Conservation (phyloP, 2,888 invertebrate species). For the Epinotia nisella region DNA sequence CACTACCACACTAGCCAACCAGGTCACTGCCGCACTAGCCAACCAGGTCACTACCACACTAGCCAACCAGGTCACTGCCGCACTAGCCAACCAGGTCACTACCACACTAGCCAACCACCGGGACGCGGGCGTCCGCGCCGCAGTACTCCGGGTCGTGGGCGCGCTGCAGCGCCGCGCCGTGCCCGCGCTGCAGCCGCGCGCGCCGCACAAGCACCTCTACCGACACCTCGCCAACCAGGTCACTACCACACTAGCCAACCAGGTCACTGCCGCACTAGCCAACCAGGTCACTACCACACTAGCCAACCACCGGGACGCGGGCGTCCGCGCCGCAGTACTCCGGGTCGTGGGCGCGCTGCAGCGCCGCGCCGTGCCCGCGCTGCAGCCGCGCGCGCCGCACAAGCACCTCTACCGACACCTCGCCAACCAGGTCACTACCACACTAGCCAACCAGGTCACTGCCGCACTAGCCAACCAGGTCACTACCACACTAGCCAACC, state of each 20-base stretch:
- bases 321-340: constrained; percentile 88
- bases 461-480: too few relatives aligned
- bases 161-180: constrained; percentile 64
- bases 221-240: constrained; percentile 90
- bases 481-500: constrained; percentile 91
- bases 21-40: too few relatives aligned
- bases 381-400: constrained; percentile 64
- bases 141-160: constrained; percentile 85
- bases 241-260: too few relatives aligned
- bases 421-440: constrained; percentile 86
- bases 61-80: too few relatives aligned
- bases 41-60: too few relatives aligned
- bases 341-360: constrained; percentile 77
- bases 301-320: constrained; percentile 87
- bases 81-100: constrained; percentile 87
- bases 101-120: constrained; percentile 90
- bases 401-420: constrained; percentile 88
- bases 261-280: too few relatives aligned
- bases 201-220: constrained; percentile 86
- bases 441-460: not conserved
- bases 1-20: too few relatives aligned
- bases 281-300: too few relatives aligned
- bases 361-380: constrained; percentile 61
- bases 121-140: constrained; percentile 86
- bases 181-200: not conserved